phyloP scores from a whole-genome alignment of 2,797 vertebrate species.

The Staurois parvus region DNA sequence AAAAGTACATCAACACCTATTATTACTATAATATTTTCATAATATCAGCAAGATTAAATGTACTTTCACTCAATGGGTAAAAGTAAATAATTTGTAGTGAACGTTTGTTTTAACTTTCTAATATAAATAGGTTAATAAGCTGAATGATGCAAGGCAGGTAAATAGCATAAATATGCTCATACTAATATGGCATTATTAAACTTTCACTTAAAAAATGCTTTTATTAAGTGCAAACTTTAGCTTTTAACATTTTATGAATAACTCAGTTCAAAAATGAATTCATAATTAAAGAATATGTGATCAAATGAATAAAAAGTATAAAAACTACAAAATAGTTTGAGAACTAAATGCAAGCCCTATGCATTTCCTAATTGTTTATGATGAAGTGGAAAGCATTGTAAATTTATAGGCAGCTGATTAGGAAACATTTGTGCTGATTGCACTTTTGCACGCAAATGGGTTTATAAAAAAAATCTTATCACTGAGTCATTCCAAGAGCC shows the following conservation, averaged over 20 bases:
- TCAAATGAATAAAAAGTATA: not conserved
- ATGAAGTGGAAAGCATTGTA: not conserved
- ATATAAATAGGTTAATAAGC: too few relatives aligned
- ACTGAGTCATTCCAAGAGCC: constrained; percentile 7
- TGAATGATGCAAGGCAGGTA: too few relatives aligned
- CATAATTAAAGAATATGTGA: not conserved
- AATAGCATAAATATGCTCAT: too few relatives aligned
- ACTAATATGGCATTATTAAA: not conserved
- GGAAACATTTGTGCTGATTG: constrained; percentile 17
- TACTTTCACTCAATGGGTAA: too few relatives aligned
- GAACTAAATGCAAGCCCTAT: not conserved
- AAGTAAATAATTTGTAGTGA: too few relatives aligned
- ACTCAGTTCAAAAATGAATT: not conserved
- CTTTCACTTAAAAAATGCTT: not conserved
- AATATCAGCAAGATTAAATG: too few relatives aligned
- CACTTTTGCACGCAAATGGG: constrained; percentile 22
- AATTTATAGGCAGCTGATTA: constrained; percentile 26
- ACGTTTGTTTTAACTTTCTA: too few relatives aligned
- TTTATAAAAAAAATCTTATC: constrained; percentile 6
- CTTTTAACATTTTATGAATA: not conserved
- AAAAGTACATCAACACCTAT: too few relatives aligned
- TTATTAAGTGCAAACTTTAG: not conserved
- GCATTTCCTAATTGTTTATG: constrained; percentile 9
- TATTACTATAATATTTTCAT: too few relatives aligned
- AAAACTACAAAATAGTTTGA: not conserved